A percentile compares a stretch with the other conserved stretches of the same genome.
Evolutionary conservation across 2,888 invertebrate species (phyloP).

Genomic region (Drosophila helvetica): DNA sequence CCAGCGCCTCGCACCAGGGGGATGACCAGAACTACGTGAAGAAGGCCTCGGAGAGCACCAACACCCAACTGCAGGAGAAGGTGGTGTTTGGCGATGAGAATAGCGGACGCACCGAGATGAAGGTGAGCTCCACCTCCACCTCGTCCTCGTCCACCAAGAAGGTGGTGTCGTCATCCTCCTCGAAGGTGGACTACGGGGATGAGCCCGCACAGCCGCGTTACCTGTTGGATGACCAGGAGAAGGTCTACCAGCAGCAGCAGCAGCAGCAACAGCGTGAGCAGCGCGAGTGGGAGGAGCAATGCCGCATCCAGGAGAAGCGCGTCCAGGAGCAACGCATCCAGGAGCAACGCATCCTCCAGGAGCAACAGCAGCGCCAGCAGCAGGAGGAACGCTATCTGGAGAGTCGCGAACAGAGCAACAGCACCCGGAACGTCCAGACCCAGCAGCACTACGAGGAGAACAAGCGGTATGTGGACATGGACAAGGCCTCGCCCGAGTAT

Average conservation of each 20-base stretch:
- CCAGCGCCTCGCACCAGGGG: conserved; percentile 85
- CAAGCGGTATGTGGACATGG: conserved; percentile 82
- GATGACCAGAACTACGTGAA: conserved; percentile 85
- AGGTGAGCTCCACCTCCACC: conserved; percentile 81
- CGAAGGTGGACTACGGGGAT: conserved; percentile 71
- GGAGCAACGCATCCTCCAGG: conserved; percentile 49
- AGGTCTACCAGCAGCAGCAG: conserved; percentile 57
- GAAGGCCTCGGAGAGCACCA: conserved; percentile 84
- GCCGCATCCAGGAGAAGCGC: conserved; percentile 77
- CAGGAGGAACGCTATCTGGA: conserved; percentile 82
- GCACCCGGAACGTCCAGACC: conserved; percentile 76
- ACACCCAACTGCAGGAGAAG: conserved; percentile 85
- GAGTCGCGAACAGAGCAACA: conserved; percentile 80
- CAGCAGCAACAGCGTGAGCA: conserved; percentile 79
- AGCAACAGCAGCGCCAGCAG: conserved; percentile 74
- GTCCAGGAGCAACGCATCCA: conserved; percentile 64
- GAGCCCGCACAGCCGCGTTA: conserved; percentile 56
- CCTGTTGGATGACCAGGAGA: conserved; percentile 60
- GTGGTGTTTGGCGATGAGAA: conserved; percentile 85
- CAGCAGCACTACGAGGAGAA: conserved; percentile 78
- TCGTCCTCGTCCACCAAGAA: conserved; percentile 81
- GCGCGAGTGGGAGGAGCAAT: conserved; percentile 68
- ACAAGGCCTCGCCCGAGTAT: conserved; percentile 82
- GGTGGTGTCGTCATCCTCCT: conserved; percentile 77
- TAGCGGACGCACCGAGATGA: conserved; percentile 83